These are phyloP conservation scores for Halichondria panicea DNA, from an alignment of 37 sponge, comb jelly and placozoan species.

Conservation along the genomic window DNA sequence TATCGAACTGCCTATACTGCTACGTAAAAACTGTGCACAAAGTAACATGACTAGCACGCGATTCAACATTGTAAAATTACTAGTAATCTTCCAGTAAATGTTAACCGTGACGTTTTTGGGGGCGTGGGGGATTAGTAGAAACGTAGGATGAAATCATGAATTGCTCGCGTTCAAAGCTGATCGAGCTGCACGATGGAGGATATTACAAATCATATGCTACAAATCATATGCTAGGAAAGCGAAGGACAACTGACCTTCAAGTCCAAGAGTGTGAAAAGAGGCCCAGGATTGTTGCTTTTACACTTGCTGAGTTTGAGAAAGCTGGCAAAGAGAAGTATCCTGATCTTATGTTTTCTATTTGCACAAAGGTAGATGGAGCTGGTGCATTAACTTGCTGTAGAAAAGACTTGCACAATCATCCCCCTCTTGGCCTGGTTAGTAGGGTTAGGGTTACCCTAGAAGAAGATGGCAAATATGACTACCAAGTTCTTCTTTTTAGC, in stretches of 20 bases:
- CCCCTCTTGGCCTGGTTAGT: constrained; percentile 23
- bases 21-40: too few species aligned
- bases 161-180: too few species aligned
- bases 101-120: too few species aligned
- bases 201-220: too few species aligned
- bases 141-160: too few species aligned
- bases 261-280: background rate
- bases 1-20: too few species aligned
- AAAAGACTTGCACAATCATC: constrained; percentile 25
- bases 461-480: constrained; percentile 17
- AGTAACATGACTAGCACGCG: too few species aligned
- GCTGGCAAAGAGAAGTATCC: constrained; percentile 13
- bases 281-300: background rate
- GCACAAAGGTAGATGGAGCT: constrained; percentile 3
- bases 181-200: too few species aligned
- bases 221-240: background rate
- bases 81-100: too few species aligned
- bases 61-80: too few species aligned
- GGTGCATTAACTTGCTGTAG: constrained; percentile 4
- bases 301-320: constrained; percentile 3
- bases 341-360: constrained; percentile 8
- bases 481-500: constrained; percentile 13
- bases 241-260: background rate
- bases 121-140: too few species aligned
- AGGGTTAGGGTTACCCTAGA: constrained; percentile 8